Evolutionary conservation across 2,113 vertebrate species (phyloP), one percentile per base, ranked within the genome.

Genomic region (Cebus imitator): DNA sequence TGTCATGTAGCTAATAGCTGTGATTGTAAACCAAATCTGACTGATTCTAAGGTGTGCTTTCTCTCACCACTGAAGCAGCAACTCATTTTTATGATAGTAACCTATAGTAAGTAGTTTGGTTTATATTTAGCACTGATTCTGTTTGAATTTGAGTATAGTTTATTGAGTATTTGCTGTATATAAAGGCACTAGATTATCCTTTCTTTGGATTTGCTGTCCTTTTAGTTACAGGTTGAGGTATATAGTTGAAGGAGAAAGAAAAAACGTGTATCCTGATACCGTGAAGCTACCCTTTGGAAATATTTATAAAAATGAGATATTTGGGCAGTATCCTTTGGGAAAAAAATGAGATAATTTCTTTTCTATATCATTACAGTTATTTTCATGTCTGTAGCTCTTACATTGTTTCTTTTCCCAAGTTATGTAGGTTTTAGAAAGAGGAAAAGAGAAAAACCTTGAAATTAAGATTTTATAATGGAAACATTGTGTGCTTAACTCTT

Each of bases 401-500:
- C 30, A 80, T 94, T 95, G 76, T 93, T 96, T 95, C 48, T 83
- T 97, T 90, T 84, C 83, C 40, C 45, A 95, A 78, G 91, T 92
- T 97, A 21, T 96, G 30, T 12, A 95, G 80, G 30, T 95, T 95
- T 70, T 91, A 95, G 79, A 86, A 84, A 87, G 61, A 86, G 25
- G 66, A 17, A 83, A 79, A 93, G 70, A 84, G 43, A 93, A 89
- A 95, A 93, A 20, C 2, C 8, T 55, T 93, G 58, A 88, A 94
- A 94, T 95, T 92, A 90, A 86, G 70, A 57, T 87, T 94, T 95
- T 97, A 57, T 93, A 92, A 66, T 97, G 52, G 61, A 91, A 93
- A 87, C 30, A 93, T 61, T 93, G 92, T 70, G 37, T 90, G n/a
- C 40, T 95, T 89, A 94, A 95, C 43, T 94, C 6, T 84, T 82